Percentiles rank a stretch among this genome's conserved stretches.
Conservation (phyloP, 2,113 vertebrate species). For the Cettia cetti region DNA sequence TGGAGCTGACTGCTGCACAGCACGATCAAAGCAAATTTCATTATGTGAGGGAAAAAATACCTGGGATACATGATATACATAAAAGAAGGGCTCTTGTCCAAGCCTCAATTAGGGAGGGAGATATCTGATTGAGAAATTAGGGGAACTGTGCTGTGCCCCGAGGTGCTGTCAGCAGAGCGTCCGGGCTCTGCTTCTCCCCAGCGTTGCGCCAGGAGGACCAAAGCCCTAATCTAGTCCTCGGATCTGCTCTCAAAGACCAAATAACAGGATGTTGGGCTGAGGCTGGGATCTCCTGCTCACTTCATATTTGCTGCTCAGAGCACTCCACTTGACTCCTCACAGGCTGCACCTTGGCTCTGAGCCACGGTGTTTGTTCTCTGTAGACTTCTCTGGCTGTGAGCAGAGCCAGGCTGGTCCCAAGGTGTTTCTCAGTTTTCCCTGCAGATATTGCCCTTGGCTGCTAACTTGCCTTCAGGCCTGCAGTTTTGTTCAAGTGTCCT, state of each 20-base stretch:
- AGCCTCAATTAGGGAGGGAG: not conserved
- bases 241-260: not conserved
- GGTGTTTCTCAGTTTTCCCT: not conserved
- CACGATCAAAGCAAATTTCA: not conserved
- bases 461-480: not conserved
- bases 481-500: not conserved
- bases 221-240: not conserved
- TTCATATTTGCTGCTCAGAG: not conserved
- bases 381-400: not conserved
- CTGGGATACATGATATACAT: not conserved
- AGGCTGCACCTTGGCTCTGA: not conserved
- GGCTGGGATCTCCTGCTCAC: not conserved
- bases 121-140: not conserved
- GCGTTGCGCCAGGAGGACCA: accelerated
- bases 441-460: slow-evolving; percentile 4
- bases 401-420: not conserved
- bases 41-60: not conserved
- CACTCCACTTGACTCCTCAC: not conserved
- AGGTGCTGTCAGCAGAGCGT: not conserved
- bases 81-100: not conserved
- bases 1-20: not conserved
- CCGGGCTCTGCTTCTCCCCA: not conserved
- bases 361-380: not conserved
- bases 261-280: slow-evolving; percentile 28
- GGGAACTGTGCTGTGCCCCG: not conserved